Base-by-base conservation (phyloP, 2,888 invertebrate species). In the Ormyrus pomaceus region DNA sequence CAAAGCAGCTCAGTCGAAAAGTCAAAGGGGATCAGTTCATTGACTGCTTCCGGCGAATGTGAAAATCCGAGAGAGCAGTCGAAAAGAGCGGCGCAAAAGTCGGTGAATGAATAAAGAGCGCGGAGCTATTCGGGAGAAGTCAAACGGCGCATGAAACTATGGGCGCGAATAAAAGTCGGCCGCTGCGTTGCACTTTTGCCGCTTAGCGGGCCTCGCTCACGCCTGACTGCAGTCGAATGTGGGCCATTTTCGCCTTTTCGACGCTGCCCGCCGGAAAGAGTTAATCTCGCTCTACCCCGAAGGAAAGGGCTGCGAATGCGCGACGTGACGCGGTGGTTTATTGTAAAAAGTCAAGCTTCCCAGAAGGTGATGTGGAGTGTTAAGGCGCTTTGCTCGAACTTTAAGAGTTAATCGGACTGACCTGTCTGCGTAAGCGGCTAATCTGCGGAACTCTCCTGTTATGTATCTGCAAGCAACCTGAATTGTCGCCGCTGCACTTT, bases 131-230 rank as follows among this genome's bases (percentile, higher is more conserved):
- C 46, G 34, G 45, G 61, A 45, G 61, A 73, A 76, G 76, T 76
- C 76, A 69, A 76, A 61, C 61, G 68, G 76, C 34, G 34, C 34
- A 76, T 76, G 68, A 69, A 61, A 58, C 34, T 45, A 50, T 19
- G 34, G 13, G 19, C n/a, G 13, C 10, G 56, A 3, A 56, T 64
- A 55, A 65, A 72, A 73, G 56, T 56, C 64, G 65, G 13, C 10
- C 56, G 50, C 19, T 10, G 11, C 46, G 48, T 58, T 53, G 45
- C 53, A 51, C 19, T 66, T 51, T 51, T 66, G 7, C 11, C n/a
- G 6, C 48, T 51, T 9, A 10, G 10, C n/a, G n/a, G 10, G 45
- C 56, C 48, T 48, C 65, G 55, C 50, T 10, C 50, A 2, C 4
- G 9, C 55, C 34, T 34, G 34, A 34, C 34, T 34, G 34, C 34